Percentiles rank a stretch among this genome's conserved stretches.
These are phyloP conservation scores for Eucriotettix oculatus DNA, from an alignment of 2,888 invertebrate species.

Conservation along the genomic window DNA sequence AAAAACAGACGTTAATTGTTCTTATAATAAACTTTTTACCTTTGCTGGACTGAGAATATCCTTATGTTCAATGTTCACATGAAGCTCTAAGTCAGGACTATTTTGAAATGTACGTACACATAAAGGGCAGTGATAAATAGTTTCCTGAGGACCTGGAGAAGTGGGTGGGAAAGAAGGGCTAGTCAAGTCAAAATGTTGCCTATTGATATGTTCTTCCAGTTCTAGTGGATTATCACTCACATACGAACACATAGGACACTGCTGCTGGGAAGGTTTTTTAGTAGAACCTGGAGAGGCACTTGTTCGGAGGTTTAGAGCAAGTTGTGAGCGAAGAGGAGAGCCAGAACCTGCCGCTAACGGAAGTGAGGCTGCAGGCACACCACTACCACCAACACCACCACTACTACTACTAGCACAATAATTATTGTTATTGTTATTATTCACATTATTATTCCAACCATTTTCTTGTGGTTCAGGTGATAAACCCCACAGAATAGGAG, in stretches of 20 bases:
- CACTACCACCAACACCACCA: too few species aligned
- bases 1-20: neutral
- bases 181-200: slow-evolving; percentile 66
- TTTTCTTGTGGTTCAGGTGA: slow-evolving; percentile 7
- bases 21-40: slow-evolving; percentile 16
- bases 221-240: slow-evolving; percentile 54
- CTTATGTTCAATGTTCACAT: slow-evolving; percentile 71
- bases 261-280: slow-evolving; percentile 19
- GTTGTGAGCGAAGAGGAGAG: slow-evolving; percentile 52
- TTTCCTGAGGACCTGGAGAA: slow-evolving; percentile 19
- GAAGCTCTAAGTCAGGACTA: slow-evolving; percentile 64
- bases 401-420: slow-evolving; percentile 17
- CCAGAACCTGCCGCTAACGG: slow-evolving; percentile 40
- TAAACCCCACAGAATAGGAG: neutral
- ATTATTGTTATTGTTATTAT: slow-evolving; percentile 24
- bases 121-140: slow-evolving; percentile 56
- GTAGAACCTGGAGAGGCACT: slow-evolving; percentile 28
- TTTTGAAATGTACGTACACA: slow-evolving; percentile 55
- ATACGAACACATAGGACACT: slow-evolving; percentile 65
- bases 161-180: slow-evolving; percentile 35
- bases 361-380: slow-evolving; percentile 11
- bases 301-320: slow-evolving; percentile 48
- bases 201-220: slow-evolving; percentile 68
- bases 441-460: slow-evolving; percentile 20
- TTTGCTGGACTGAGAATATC: slow-evolving; percentile 58